Evolutionary conservation across 1,140 invertebrate genomes (phyloP), one percentile per base, ranked within the genome.

Genomic region (Oncopodura yosiiana): DNA sequence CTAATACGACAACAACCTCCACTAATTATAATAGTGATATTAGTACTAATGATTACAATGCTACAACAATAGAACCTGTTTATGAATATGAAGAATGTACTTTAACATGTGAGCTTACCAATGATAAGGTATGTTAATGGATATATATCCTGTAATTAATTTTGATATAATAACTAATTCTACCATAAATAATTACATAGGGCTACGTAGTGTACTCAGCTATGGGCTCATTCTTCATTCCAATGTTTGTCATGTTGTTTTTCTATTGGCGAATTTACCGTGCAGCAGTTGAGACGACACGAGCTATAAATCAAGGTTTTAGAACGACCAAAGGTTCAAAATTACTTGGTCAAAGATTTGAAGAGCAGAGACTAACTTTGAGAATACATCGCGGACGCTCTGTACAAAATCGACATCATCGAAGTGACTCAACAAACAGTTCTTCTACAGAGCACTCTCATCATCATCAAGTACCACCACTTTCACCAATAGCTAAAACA

Each of bases 251-350:
- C 30, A 95, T 96, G 87, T 75, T 94, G 46, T 94, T 95, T 77
- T 89, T 97, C 73, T 96, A 97, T 73, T 91, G 89, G 79, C 78
- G 87, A 58, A 96, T 97, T 63, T 96, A 96, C 73, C 80, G 84
- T 50, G 90, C 90, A 0, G 91, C 91, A 16, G 81, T 89, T 2
- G 81, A 84, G 55, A 93, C 91, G 1, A 92, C 89, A 0, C 81
- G 82, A 60, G 87, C 89, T 26, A 87, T 94, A 64, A 91, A 91
- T 72, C 86, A 87, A 58, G 66, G 79, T 49, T 94, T 94, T 69
- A 79, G 89, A 54, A 94, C 90, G 32, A 93, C 91, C 14, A 92
- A 90, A 74, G 80, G 83, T 74, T 67, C 64, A n/a, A 21, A 53
- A 16, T 45, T 66, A 12, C 53, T 66, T 44, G 79, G 78, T 23